Evolutionary conservation across 2,113 vertebrate species (phyloP), one percentile per base, ranked within the genome.

Genomic region (Nannobrachium achirus): DNA sequence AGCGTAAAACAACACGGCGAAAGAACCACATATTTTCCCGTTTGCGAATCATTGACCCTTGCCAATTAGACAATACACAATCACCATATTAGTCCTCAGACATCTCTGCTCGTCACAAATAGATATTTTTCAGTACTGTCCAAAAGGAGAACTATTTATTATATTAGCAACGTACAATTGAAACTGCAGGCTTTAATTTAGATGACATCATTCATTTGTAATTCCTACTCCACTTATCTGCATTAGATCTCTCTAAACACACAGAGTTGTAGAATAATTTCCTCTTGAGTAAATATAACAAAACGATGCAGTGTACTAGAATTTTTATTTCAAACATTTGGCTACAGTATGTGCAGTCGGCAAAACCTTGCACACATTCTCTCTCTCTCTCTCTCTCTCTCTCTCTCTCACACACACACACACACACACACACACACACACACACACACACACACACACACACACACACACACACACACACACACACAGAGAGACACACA

Each of bases 1-100:
- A 13, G 20, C 0, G 33, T 58, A 48, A 56, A 67, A 81, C 56
- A 71, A 51, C 55, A 63, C 46, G 68, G 60, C 41, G 58, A 44
- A 79, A 67, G 79, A 62, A 66, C 58, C 56, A 63, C 86, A 86
- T 88, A 82, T 85, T 91, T 90, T 76, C 79, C 82, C 70, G 79
- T 88, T 79, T 89, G 79, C 78, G 65, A 88, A 89, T 82, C 82
- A 78, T 45, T 62, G 51, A 45, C 52, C 60, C 57, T 78, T 91
- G 87, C 85, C 91, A 91, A 78, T 88, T 87, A 88, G 72, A 88
- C 84, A 84, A 89, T 90, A 81, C 74, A 78, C 73, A 86, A 86
- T 87, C 66, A 82, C 89, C 89, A 90, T 89, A 91, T 91, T 90
- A 88, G 89, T 92, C 80, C 86, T 77, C 75, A 49, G 51, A 40